These are phyloP conservation scores for Coracopsis vasa DNA, from an alignment of 2,113 vertebrate genomes.

Conservation along the genomic window DNA sequence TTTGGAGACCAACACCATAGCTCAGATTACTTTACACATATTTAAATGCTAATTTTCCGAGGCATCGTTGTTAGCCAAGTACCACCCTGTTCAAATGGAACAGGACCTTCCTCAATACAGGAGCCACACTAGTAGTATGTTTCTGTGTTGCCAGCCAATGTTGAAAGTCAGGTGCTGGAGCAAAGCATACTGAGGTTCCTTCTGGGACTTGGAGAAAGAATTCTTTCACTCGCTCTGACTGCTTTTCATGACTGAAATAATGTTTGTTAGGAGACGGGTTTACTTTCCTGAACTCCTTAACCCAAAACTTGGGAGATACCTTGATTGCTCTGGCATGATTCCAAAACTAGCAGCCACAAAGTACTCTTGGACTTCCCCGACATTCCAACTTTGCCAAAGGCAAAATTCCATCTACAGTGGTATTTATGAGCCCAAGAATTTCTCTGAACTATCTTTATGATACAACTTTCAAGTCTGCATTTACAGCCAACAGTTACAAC, in stretches of 20 bases:
- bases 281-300: background rate
- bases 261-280: background rate
- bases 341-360: background rate
- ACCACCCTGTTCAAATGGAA: conserved; percentile 48
- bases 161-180: conserved; percentile 22
- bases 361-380: background rate
- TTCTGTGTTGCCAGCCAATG: conserved; percentile 1
- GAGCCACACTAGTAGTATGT: conserved; percentile 44
- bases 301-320: background rate
- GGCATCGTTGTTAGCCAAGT: conserved; percentile 6
- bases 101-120: conserved; percentile 2
- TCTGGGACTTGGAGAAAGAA: background rate
- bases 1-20: conserved; percentile 52
- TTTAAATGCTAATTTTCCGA: conserved; percentile 75
- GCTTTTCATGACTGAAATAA: background rate
- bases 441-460: background rate
- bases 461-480: background rate
- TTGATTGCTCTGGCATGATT: background rate
- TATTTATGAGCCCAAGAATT: background rate
- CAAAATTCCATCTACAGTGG: background rate
- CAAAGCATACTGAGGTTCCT: background rate
- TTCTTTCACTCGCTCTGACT: background rate
- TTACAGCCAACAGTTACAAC: background rate
- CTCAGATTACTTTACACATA: conserved; percentile 52
- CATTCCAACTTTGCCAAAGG: background rate